A percentile compares a stretch with the other conserved stretches of the same genome.
Conservation (phyloP, 2,888 invertebrate species). For the Aleiodes alternator region DNA sequence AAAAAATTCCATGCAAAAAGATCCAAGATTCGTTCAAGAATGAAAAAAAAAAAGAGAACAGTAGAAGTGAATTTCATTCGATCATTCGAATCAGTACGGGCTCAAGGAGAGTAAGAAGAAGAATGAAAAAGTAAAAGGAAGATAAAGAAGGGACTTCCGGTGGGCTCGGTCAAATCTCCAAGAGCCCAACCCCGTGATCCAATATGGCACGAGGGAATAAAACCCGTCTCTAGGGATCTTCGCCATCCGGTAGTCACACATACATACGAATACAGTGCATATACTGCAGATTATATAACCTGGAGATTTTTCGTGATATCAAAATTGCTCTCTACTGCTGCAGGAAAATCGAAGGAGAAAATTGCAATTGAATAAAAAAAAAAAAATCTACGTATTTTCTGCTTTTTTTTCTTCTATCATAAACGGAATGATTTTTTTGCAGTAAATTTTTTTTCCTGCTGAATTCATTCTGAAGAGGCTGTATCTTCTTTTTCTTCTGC, state of each 20-base stretch:
- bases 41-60: background rate
- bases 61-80: constrained; percentile 16
- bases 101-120: background rate
- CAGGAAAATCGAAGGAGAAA: constrained; percentile 24
- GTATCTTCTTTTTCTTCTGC: background rate
- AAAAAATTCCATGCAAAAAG: background rate
- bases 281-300: constrained; percentile 28
- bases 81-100: constrained; percentile 26
- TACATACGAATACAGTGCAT: background rate
- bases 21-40: too few species aligned
- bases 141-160: constrained; percentile 8
- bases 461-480: background rate
- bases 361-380: background rate
- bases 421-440: background rate
- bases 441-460: background rate
- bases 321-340: constrained; percentile 37
- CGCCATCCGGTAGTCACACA: constrained; percentile 32
- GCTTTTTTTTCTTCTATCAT: background rate
- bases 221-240: constrained; percentile 45
- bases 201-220: constrained; percentile 48
- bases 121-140: background rate
- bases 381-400: background rate
- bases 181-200: constrained; percentile 39
- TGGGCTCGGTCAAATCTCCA: constrained; percentile 39
- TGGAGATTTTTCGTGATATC: constrained; percentile 41